Base-by-base conservation (phyloP, 2,888 invertebrate species). In the Teleogryllus oceanicus region DNA sequence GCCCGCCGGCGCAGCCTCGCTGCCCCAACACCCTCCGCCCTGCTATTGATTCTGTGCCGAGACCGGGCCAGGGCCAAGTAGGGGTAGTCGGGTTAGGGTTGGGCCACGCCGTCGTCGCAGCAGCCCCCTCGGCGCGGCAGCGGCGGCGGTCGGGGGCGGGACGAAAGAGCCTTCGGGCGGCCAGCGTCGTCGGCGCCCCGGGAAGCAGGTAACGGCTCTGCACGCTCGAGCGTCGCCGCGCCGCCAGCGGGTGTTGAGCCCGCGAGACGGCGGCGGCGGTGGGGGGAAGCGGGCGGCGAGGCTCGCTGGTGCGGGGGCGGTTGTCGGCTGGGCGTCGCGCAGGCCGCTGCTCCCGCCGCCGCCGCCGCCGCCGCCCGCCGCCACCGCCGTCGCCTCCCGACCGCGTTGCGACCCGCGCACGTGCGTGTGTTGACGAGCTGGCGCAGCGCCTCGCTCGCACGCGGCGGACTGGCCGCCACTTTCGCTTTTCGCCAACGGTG, bases 11-110 rank as follows among this genome's bases (percentile, higher is more conserved):
- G 24, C 24, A 3, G 24, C 24, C 24, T 24, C 24, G 24, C 24
- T 24, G 24, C 24, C 24, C 24, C 24, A 24, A 24, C 24, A 24
- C 24, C 24, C 24, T 24, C 24, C 24, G 24, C 50, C 76, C 50
- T 49, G 79, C 16, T 78, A 79, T 79, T 76, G 79, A 79, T 79
- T 79, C 50, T 75, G 76, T 62, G 78, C 78, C 24, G 24, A 24
- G 24, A 76, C 75, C 74, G 77, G 62, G 51, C 79, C 77, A 79
- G 77, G 77, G 77, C 77, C 79, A 79, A 79, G 77, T 62, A 21
- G 49, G 75, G 78, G 75, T 75, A 75, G 77, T 77, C 20, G 77
- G 79, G 79, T 79, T 79, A 77, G 77, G 79, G n/a, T 79, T 76
- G 37, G 24, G 21, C 75, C 76, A 49, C 76, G 11, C 75, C 10